Percentiles rank a stretch among this genome's conserved stretches.
These are phyloP conservation scores for Gymnogyps californianus DNA, from an alignment of 2,113 vertebrate species.

Conservation along the genomic window DNA sequence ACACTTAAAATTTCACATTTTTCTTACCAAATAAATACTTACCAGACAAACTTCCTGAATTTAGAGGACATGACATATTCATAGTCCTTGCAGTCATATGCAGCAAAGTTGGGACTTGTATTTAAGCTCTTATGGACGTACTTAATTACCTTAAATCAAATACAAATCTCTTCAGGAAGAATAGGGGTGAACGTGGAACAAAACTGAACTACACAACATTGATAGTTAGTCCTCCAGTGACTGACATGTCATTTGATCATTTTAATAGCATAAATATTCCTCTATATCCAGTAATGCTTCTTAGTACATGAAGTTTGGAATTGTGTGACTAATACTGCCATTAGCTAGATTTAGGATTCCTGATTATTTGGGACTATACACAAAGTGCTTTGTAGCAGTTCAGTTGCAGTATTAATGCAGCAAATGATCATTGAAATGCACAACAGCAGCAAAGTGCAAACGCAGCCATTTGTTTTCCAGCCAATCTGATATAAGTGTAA, in stretches of 20 bases:
- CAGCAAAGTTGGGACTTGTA: neutral
- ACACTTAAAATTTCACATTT: neutral
- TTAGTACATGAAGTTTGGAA: constrained; percentile 8
- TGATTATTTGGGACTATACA: constrained; percentile 24
- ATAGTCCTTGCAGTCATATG: neutral
- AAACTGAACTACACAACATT: neutral
- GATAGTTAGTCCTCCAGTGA: neutral
- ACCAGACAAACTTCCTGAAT: neutral
- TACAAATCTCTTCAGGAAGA: neutral
- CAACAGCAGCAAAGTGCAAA: constrained; percentile 8
- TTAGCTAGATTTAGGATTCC: constrained; percentile 28
- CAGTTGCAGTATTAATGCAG: neutral
- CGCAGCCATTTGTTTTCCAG: constrained; percentile 32
- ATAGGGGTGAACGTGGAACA: neutral
- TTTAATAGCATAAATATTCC: constrained; percentile 25
- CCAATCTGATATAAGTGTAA: constrained; percentile 46
- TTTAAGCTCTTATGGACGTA: neutral
- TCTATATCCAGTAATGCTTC: constrained; percentile 1
- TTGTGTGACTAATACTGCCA: constrained; percentile 19
- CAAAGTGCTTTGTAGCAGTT: neutral
- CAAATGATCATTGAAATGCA: neutral
- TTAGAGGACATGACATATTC: neutral
- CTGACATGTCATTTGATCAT: neutral
- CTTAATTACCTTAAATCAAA: neutral
- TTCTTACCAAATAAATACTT: neutral